Percentiles rank a stretch among this genome's conserved stretches.
Evolutionary conservation across 2,113 vertebrate genomes (phyloP).

Genomic region (Psophia crepitans): DNA sequence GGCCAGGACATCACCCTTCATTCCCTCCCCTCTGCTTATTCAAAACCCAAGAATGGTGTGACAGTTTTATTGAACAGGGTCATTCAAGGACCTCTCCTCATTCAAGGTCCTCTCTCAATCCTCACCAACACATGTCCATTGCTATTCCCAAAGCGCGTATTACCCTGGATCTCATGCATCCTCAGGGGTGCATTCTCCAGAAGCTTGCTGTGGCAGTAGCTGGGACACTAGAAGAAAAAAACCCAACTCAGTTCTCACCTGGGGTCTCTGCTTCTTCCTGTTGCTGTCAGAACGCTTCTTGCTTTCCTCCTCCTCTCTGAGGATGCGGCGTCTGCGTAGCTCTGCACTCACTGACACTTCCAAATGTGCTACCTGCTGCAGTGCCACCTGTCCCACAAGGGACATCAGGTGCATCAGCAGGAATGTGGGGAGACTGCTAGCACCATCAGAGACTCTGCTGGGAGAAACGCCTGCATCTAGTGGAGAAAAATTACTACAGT

Average conservation of each 20-base stretch:
- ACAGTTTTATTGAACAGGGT: neutral
- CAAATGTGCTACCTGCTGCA: slow-evolving; percentile 90
- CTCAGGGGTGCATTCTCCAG: neutral
- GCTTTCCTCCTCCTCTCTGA: slow-evolving; percentile 76
- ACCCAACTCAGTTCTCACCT: slow-evolving; percentile 45
- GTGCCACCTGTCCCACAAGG: slow-evolving; percentile 88
- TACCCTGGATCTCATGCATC: neutral
- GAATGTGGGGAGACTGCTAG: slow-evolving; percentile 56
- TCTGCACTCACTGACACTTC: slow-evolving; percentile 88
- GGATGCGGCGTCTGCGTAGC: slow-evolving; percentile 84
- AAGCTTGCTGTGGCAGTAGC: neutral
- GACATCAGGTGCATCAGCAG: slow-evolving; percentile 86
- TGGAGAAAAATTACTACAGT: neutral
- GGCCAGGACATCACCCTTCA: neutral
- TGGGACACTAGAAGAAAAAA: neutral
- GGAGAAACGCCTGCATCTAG: slow-evolving; percentile 8
- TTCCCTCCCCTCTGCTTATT: neutral
- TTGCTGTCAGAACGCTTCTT: slow-evolving; percentile 25
- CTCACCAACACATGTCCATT: neutral
- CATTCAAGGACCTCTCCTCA: neutral
- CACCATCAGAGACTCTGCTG: neutral
- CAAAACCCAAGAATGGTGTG: neutral
- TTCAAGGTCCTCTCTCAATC: neutral
- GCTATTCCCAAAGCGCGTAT: neutral
- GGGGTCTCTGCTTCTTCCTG: slow-evolving; percentile 13